Percentiles rank a stretch among this genome's conserved stretches.
These are phyloP conservation scores for Zonitis immaculata DNA, from an alignment of 2,888 invertebrate genomes.

Conservation along the genomic window DNA sequence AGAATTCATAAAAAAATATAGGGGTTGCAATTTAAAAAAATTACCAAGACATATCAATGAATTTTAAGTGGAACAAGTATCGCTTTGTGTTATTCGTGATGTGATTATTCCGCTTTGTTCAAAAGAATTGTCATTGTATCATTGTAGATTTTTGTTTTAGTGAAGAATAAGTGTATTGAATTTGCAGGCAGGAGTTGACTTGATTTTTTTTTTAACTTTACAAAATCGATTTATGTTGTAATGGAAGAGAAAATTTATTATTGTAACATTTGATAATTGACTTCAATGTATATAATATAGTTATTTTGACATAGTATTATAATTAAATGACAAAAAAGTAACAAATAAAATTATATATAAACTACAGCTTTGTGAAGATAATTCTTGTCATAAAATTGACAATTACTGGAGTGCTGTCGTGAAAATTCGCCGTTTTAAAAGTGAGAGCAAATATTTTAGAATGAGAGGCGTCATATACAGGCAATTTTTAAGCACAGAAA, in stretches of 20 bases:
- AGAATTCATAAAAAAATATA: too few relatives aligned
- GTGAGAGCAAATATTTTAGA: slow-evolving; percentile 29
- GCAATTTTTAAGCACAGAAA: slow-evolving; percentile 42
- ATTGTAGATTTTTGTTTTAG: background rate
- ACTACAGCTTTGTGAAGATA: background rate
- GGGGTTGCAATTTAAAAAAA: background rate
- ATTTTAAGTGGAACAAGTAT: background rate
- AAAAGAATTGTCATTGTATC: background rate
- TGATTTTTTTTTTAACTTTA: background rate
- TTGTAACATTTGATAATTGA: background rate
- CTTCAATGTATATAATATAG: too few relatives aligned
- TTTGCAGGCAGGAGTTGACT: background rate
- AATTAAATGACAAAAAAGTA: background rate
- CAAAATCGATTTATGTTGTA: slow-evolving; percentile 1
- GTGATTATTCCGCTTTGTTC: background rate
- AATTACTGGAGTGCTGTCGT: slow-evolving; percentile 25
- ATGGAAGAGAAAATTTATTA: background rate
- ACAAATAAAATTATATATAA: background rate
- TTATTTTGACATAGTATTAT: background rate
- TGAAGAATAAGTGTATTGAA: background rate
- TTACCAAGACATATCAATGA: background rate
- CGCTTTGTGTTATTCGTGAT: background rate
- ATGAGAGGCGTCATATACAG: slow-evolving; percentile 33
- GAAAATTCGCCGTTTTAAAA: slow-evolving; percentile 24
- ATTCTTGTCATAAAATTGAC: slow-evolving; percentile 22